Percentiles rank a stretch among this genome's conserved stretches.
phyloP scores from a whole-genome alignment of 1,140 invertebrate genomes.

The Calliphora vicina region DNA sequence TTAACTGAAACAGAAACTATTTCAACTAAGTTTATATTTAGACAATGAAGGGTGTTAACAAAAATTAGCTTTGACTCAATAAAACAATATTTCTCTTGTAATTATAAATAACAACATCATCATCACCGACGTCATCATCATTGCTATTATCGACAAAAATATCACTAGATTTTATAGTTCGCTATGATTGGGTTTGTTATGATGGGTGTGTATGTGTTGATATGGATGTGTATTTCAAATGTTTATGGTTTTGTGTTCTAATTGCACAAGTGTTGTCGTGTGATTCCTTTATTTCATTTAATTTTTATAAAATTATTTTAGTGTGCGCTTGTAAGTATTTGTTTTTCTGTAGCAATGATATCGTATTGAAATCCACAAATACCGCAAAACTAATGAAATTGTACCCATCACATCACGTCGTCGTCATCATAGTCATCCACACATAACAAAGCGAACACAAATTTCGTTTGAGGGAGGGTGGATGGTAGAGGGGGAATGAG shows the following conservation, averaged over 20 bases:
- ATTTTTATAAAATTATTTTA: background rate
- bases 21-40: too few relatives aligned
- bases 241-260: background rate
- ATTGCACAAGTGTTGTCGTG: constrained; percentile 24
- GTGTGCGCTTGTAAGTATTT: background rate
- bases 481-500: too few relatives aligned
- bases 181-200: background rate
- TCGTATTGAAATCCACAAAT: constrained; percentile 14
- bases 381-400: constrained; percentile 32
- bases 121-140: background rate
- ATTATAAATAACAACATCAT: too few relatives aligned
- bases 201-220: background rate
- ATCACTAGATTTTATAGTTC: background rate
- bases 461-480: too few relatives aligned
- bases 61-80: too few relatives aligned
- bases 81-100: too few relatives aligned
- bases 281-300: background rate
- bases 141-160: background rate
- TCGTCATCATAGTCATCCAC: background rate
- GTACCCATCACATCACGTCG: constrained; percentile 15
- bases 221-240: too few relatives aligned
- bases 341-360: constrained; percentile 3
- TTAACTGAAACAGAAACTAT: too few relatives aligned
- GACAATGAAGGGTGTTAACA: too few relatives aligned
- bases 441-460: background rate